Conservation (phyloP, 2,113 vertebrate species). For the Varanus komodoensis region DNA sequence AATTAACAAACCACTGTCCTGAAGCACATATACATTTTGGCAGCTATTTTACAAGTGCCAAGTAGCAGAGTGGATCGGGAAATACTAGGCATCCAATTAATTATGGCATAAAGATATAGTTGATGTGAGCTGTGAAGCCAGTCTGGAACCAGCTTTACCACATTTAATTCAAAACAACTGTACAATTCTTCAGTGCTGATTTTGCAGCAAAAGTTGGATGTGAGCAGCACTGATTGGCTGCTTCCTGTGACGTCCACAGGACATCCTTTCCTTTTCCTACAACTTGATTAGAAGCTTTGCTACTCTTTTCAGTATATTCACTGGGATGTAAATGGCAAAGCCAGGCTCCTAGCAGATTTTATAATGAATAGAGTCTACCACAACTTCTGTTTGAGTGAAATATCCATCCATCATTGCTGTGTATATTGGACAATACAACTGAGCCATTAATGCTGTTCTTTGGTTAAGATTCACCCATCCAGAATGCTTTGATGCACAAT, state of each 20-base stretch:
- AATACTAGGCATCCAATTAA: neutral
- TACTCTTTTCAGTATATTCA: neutral
- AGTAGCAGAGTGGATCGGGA: neutral
- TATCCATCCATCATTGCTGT: neutral
- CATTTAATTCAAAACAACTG: neutral
- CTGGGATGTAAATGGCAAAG: neutral
- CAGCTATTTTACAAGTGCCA: neutral
- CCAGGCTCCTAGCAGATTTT: neutral
- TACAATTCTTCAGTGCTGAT: neutral
- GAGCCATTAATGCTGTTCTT: conserved; percentile 27
- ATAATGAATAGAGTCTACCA: neutral
- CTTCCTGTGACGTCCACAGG: neutral
- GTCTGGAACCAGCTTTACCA: neutral
- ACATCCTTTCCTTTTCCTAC: too few relatives aligned
- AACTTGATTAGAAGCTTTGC: neutral
- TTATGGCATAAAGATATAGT: neutral
- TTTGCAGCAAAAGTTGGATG: neutral
- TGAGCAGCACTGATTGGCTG: neutral
- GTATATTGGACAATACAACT: neutral
- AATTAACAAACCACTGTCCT: neutral
- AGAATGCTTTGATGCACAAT: conserved; percentile 39
- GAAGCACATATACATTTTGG: neutral
- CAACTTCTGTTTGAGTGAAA: neutral
- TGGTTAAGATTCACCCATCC: conserved; percentile 67
- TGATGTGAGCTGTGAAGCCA: neutral